Percentiles rank a stretch among this genome's conserved stretches.
Conservation (phyloP, 2,113 vertebrate genomes). For the Cepphus grylle region DNA sequence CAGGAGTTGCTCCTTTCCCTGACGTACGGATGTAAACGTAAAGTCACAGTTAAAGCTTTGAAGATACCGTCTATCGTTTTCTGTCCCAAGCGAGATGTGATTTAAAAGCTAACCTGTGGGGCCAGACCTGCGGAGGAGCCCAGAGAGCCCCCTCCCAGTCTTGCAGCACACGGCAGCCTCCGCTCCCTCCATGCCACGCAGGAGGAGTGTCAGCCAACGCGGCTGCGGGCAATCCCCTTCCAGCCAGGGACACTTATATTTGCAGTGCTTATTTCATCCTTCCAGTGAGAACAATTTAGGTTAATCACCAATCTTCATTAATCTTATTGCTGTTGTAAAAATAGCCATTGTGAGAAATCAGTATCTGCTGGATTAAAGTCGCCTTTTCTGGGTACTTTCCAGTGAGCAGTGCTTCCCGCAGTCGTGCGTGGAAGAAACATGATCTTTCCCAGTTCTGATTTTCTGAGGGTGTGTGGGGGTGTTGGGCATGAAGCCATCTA, state of each 20-base stretch:
- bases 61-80: background rate
- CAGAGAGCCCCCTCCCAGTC: background rate
- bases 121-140: background rate
- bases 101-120: background rate
- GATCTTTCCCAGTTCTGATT: background rate
- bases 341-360: background rate
- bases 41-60: background rate
- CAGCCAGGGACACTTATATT: background rate
- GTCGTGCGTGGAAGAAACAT: background rate
- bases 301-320: background rate
- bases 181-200: accelerated
- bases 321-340: background rate
- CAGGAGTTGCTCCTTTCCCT: background rate
- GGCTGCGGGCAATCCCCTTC: background rate
- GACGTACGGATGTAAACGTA: accelerated
- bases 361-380: background rate
- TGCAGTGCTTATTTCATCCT: background rate
- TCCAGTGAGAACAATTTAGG: background rate
- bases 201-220: background rate
- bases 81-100: background rate
- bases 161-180: accelerated
- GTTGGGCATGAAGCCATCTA: background rate
- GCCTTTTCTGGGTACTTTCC: background rate
- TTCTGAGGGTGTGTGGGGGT: background rate
- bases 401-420: background rate